Evolutionary conservation across 2,888 invertebrate genomes (phyloP), one percentile per base, ranked within the genome.

Genomic region (Cerceris ruficornis): DNA sequence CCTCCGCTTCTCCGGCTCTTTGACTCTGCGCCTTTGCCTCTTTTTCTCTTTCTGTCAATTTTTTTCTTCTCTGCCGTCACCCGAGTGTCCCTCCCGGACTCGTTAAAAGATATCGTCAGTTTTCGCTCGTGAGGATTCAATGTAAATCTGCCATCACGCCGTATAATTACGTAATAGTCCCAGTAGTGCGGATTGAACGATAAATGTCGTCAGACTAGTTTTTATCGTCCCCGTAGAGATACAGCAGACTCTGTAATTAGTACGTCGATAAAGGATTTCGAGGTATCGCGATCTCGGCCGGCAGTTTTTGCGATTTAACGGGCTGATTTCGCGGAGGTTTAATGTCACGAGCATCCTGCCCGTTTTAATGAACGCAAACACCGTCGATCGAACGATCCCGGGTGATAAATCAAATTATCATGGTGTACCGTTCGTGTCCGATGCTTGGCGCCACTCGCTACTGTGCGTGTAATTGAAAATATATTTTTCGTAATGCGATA

Each of bases 301-400:
- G 17, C 14, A 7, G 57, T 42, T 58, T 75, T 75, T 74, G 58
- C 67, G 61, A 67, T 67, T 75, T 66, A 17, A 11, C 14, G 43
- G 43, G 43, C 54, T 71, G 50, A 28, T 28, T 50, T 42, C 8
- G 17, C 4, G 15, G 9, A 15, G 52, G 50, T 58, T 62, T 70
- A 70, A 70, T 14, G 64, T 59, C 15, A 17, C 46, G 66, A 64
- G 52, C 67, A 59, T 60, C 62, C 69, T 74, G 62, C 62, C 52
- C 58, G 58, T 28, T 42, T 42, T 64, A 64, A 74, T 64, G 43
- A 42, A 8, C 54, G 9, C 11, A 42, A 28, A 41, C 59, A 50
- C 50, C 71, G 66, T 52, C 52, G 59, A 43, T 46, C 46, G 41
- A 42, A 49, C 11, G 8, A 46, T 46, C 46, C 46, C 11, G 5